Evolutionary conservation across 1,140 invertebrate species (phyloP).

Genomic region (Scaptomyza pallida): DNA sequence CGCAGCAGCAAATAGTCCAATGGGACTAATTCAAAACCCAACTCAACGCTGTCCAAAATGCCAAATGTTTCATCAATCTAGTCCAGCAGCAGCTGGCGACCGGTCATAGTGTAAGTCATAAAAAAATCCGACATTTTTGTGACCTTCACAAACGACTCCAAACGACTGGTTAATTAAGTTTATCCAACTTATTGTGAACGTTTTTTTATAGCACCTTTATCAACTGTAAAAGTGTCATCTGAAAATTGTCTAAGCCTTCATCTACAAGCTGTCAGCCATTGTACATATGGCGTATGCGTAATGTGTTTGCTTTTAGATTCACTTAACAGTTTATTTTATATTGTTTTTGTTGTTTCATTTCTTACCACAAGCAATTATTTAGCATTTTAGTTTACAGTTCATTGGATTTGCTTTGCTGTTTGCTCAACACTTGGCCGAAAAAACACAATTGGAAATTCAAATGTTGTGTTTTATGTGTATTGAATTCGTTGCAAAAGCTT

Average conservation of each 20-base stretch:
- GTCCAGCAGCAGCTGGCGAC: not conserved
- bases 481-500: constrained; percentile 11
- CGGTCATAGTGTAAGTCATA: constrained; percentile 28
- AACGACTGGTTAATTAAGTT: constrained; percentile 74
- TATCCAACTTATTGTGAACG: constrained; percentile 42
- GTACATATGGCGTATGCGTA: constrained; percentile 13
- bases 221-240: constrained; percentile 54
- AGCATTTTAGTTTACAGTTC: constrained; percentile 36
- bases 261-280: constrained; percentile 14
- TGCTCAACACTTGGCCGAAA: constrained; percentile 40
- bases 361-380: constrained; percentile 7
- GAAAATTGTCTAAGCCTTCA: constrained; percentile 53
- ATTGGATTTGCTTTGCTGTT: constrained; percentile 36
- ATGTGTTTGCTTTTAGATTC: not conserved
- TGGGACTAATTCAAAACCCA: constrained; percentile 20
- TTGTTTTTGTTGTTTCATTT: not conserved
- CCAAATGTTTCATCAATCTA: constrained; percentile 67
- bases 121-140: constrained; percentile 17
- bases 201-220: constrained; percentile 49
- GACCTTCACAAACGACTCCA: not conserved
- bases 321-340: constrained; percentile 9
- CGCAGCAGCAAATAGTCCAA: constrained; percentile 31
- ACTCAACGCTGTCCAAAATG: constrained; percentile 55
- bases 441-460: constrained; percentile 30
- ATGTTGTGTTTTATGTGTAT: constrained; percentile 10